Evolutionary conservation across 2,113 vertebrate species (phyloP), one percentile per base, ranked within the genome.

Genomic region (Vombatus ursinus): DNA sequence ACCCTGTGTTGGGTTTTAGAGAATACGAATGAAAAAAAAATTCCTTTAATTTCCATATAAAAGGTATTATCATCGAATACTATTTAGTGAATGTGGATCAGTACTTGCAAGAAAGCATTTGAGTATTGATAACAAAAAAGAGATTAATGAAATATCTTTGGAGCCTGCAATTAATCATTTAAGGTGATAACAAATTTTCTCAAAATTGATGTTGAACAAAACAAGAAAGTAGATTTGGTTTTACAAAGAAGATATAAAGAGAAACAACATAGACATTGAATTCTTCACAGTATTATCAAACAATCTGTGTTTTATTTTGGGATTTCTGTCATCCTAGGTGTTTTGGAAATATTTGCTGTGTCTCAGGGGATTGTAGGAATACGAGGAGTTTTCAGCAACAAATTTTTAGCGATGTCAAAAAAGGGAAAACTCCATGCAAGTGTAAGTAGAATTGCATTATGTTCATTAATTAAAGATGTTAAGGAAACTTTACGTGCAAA

Each of bases 331-430:
- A 97, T 99, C 98, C 98, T 99, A 99, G 99, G 99, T 99, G 98
- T 99, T 98, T 99, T 99, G 99, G 99, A 99, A 99, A 99, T 99
- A 98, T 99, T 99, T 98, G 99, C 99, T 84, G 98, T 99, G 97
- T 99, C 99, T 99, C 99, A 99, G 98, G 99, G 99, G 98, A 99
- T 99, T 98, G 99, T 99, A 97, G 99, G 99, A 98, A 99, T 99
- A 99, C 99, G 99, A 98, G 99, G 99, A 98, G 99, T 99, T 99
- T 99, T 99, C 99, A 99, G 99, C 98, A 99, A 99, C 99, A 99
- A 99, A 98, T 99, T 99, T 99, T 99, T 99, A 99, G 99, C 99
- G 98, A 99, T 99, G 99, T 99, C 99, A 98, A 99, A 99, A 98
- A 99, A 99, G 98, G 99, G 99, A 99, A 99, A 99, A 97, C 99